Base-by-base conservation (phyloP, 2,797 vertebrate species). In the Chelonia mydas region DNA sequence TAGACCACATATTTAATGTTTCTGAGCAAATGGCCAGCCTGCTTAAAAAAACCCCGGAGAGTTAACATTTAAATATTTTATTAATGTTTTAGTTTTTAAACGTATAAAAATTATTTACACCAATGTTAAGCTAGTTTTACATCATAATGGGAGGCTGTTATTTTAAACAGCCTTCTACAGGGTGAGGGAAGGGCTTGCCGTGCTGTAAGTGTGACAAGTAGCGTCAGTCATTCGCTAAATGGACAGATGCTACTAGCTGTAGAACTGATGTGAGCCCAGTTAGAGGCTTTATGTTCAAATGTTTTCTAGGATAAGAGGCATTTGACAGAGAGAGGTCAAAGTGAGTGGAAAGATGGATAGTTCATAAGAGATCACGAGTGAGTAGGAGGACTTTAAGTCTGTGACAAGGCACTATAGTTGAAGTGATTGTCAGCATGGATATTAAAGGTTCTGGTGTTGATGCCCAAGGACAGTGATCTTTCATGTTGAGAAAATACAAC, bases 401-500 rank as follows among this genome's bases (percentile, higher is more conserved):
- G n/a, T 84, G 79, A 7, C 31, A 33, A 74, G 51, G 28, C 41
- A 92, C n/a, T 84, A 86, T 77, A 86, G 25, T 11, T 0, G 0
- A n/a, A 74, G 25, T 65, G 13, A 27, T 59, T 86, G 87, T 84
- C 81, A 94, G 49, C 87, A 83, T 51, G 81, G 47, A 33, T 92
- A 49, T 81, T 93, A 86, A 41, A 78, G 79, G 49, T 84, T 86
- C 59, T 81, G 74, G 45, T n/a, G 54, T 83, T 55, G 86, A 91
- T 90, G 76, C 28, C 57, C 49, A 51, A 45, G 92, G 81, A 45
- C 94, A 27, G 55, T 92, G 93, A 45, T 90, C 86, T 96, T 45
- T 89, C 81, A 93, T 59, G 94, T 92, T 59, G 85, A 94, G 93
- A 92, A 55, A 4, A 23, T 59, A 45, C 90, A 74, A 0, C 89